Evolutionary conservation across 2,888 invertebrate genomes (phyloP).

Genomic region (Xiphydria camelus): DNA sequence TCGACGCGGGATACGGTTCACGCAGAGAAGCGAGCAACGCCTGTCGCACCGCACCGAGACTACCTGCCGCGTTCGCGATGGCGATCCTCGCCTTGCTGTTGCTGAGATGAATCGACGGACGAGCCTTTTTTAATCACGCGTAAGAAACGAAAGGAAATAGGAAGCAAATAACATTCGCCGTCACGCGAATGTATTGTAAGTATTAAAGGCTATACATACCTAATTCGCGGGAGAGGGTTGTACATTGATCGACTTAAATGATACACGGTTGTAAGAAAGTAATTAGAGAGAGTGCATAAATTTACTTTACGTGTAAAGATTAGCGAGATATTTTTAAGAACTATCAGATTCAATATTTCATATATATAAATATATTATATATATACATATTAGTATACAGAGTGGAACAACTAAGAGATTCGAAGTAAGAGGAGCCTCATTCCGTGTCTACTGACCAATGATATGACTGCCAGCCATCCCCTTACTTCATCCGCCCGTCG

Average conservation of each 20-base stretch:
- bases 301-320: conserved; percentile 36
- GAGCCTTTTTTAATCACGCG: conserved; percentile 7
- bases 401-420: too few species aligned
- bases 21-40: conserved; percentile 43
- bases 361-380: conserved; percentile 38
- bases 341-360: conserved; percentile 54
- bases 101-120: conserved; percentile 26
- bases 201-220: too few species aligned
- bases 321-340: conserved; percentile 54
- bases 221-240: too few species aligned
- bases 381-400: conserved; percentile 23
- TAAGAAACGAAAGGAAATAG: not conserved
- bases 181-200: too few species aligned
- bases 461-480: too few species aligned
- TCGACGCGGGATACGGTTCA: conserved; percentile 68
- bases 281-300: conserved; percentile 50
- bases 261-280: conserved; percentile 58
- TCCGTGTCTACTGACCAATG: too few species aligned
- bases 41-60: conserved; percentile 18
- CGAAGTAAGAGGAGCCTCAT: too few species aligned
- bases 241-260: conserved; percentile 24
- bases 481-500: too few species aligned
- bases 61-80: conserved; percentile 19
- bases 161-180: not conserved
- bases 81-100: not conserved